phyloP scores from a whole-genome alignment of 2,113 vertebrate genomes.

The Galbula dea region DNA sequence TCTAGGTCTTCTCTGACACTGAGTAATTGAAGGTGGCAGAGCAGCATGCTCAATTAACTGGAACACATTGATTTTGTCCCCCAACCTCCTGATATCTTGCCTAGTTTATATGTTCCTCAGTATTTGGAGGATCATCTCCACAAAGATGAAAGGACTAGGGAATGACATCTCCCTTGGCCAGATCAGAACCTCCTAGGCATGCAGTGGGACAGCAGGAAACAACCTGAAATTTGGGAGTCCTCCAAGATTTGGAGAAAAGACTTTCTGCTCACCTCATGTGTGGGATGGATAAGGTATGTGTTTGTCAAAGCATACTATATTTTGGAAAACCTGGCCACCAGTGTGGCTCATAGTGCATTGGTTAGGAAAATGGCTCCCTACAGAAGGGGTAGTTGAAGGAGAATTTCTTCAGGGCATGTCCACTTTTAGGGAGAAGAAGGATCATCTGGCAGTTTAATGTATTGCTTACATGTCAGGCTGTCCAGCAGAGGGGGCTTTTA shows the following conservation, averaged over 20 bases:
- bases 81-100: accelerated
- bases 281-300: neutral
- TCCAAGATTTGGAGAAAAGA: neutral
- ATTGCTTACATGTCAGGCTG: accelerated
- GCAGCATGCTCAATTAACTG: neutral
- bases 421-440: accelerated
- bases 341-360: accelerated
- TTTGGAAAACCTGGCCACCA: neutral
- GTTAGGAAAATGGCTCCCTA: neutral
- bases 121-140: neutral
- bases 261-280: accelerated
- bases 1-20: neutral
- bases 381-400: neutral
- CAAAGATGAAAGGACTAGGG: neutral
- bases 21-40: neutral
- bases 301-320: accelerated
- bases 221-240: neutral
- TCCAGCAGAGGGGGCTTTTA: conserved; percentile 28
- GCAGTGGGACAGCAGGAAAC: neutral
- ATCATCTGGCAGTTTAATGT: accelerated
- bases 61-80: neutral
- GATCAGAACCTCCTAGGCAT: neutral
- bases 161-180: neutral
- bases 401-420: accelerated
- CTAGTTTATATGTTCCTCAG: neutral